A percentile compares a stretch with the other conserved stretches of the same genome.
Evolutionary conservation across 2,797 vertebrate genomes (phyloP).

Genomic region (Remorina albescens): DNA sequence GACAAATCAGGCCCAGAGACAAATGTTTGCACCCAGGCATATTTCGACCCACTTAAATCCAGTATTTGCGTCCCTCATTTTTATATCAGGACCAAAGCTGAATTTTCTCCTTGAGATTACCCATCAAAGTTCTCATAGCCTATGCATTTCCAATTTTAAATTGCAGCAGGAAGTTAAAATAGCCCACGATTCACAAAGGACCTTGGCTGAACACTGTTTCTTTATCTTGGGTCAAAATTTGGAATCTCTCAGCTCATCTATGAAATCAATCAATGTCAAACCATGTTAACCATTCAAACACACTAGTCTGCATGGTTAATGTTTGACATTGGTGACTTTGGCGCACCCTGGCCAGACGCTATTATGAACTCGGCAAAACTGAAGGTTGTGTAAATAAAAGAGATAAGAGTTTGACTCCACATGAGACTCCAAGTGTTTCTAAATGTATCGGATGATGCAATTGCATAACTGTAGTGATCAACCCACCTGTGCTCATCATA

Average conservation of each 20-base stretch:
- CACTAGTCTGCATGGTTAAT: conserved; percentile 44
- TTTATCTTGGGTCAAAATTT: neutral
- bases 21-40: conserved; percentile 4
- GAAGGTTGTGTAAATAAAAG: conserved; percentile 73
- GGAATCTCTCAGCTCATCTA: neutral
- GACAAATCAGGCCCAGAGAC: neutral
- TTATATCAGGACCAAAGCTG: neutral
- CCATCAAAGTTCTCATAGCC: neutral
- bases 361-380: conserved; percentile 16
- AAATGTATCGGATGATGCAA: conserved; percentile 60
- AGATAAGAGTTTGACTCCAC: conserved; percentile 77
- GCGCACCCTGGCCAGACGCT: conserved; percentile 14
- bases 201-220: neutral
- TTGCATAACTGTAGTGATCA: conserved; percentile 58
- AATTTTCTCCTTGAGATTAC: neutral
- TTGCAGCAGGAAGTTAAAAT: conserved; percentile 26
- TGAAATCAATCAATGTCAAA: neutral
- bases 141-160: too few species aligned
- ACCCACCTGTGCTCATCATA: conserved; percentile 46
- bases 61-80: neutral
- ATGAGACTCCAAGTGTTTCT: conserved; percentile 41
- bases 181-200: conserved; percentile 8
- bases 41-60: neutral
- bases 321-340: conserved; percentile 25
- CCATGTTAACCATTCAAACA: conserved; percentile 10